Conservation (phyloP, 2,113 vertebrate genomes). For the Gasterosteus aculeatus region DNA sequence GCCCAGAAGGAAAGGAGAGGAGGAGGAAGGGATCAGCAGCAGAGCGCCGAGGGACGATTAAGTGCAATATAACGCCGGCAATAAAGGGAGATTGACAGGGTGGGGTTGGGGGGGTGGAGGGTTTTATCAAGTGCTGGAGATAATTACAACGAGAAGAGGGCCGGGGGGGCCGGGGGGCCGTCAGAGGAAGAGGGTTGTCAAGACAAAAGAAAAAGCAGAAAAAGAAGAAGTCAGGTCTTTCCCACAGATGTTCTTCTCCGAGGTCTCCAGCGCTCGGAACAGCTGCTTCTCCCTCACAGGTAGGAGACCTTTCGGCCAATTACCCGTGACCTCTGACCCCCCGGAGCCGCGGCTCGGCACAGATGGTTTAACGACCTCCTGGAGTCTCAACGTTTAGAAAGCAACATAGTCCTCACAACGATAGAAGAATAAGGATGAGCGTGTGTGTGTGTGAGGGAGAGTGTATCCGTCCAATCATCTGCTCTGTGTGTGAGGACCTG, state of each 20-base stretch:
- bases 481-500: slow-evolving; percentile 2
- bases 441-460: not conserved
- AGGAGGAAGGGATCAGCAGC: too few relatives aligned
- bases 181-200: slow-evolving; percentile 10
- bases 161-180: not conserved
- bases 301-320: too few relatives aligned
- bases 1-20: not conserved
- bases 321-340: too few relatives aligned
- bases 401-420: not conserved
- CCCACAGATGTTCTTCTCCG: slow-evolving; percentile 13
- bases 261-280: slow-evolving; percentile 7
- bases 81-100: slow-evolving; percentile 51
- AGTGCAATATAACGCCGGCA: slow-evolving; percentile 56
- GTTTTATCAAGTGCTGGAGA: slow-evolving; percentile 57
- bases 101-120: slow-evolving; percentile 12
- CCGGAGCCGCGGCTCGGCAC: too few relatives aligned
- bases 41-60: slow-evolving; percentile 48
- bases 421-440: not conserved
- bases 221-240: slow-evolving; percentile 25
- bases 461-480: not conserved
- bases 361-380: too few relatives aligned
- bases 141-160: slow-evolving; percentile 53
- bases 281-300: slow-evolving; percentile 15
- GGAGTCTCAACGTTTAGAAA: too few relatives aligned
- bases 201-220: slow-evolving; percentile 9